Base-by-base conservation (phyloP, 1,140 invertebrate genomes). In the Nephotettix cincticeps region DNA sequence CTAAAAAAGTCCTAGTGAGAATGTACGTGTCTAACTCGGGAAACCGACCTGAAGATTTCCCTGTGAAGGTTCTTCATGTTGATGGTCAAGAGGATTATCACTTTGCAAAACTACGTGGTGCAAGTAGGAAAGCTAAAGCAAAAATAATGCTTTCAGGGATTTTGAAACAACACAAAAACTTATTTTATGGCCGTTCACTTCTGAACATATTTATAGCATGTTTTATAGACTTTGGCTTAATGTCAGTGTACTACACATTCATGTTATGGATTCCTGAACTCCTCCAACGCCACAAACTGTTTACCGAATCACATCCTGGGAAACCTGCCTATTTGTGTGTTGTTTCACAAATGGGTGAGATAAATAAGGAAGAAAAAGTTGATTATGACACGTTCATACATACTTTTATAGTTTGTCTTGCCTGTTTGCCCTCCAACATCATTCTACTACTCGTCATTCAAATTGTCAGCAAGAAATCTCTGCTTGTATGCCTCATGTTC, bases 221-320 rank as follows among this genome's bases (percentile, higher is more conserved):
- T 29, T 61, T 61, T 27, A 61, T 61, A 25, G 56, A 61, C 27
- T 25, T 29, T 14, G 56, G 56, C 13, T 6, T 61, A 14, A 61
- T 61, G 56, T 61, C 56, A 13, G 56, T 61, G 56, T 51, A 51
- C 32, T 36, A 36, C 32, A 36, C 32, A 14, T 36, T 36, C 32
- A 36, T 36, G 32, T 14, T 36, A 36, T 36, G 32, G 32, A 14
- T 36, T 14, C 32, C 32, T 14, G 32, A 36, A 36, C 32, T 36
- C 4, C 32, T 36, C 32, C 32, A 36, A 6, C 32, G 32, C 14
- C 32, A 36, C 14, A 14, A 4, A 36, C 32, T 4, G 14, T 36
- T 6, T 14, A 4, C 14, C 4, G 32, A 36, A 36, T 4, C 32
- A 6, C 32, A 36, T 36, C 14, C 32, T 36, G 32, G 4, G 4